Percentiles rank a stretch among this genome's conserved stretches.
These are phyloP conservation scores for Pseudorhiza aurosa DNA, from an alignment of 30 jellyfish, hydroid and myxozoan species.

Conservation along the genomic window DNA sequence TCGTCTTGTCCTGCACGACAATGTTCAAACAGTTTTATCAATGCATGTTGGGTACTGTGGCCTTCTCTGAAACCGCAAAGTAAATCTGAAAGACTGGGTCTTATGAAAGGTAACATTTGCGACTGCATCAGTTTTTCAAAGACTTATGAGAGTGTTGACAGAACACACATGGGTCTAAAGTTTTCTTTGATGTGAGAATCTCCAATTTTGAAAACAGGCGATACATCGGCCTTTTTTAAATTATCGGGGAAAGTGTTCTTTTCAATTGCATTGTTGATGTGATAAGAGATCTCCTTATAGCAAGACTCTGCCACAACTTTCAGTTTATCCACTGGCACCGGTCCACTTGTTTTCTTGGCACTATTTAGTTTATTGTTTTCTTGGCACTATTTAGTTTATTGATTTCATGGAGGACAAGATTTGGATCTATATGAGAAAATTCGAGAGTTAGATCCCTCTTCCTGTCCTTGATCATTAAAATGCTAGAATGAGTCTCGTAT, in stretches of 20 bases:
- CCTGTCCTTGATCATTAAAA: slow-evolving; percentile 16
- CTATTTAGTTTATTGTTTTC: not conserved
- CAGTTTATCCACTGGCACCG: not conserved
- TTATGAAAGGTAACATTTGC: too few relatives aligned
- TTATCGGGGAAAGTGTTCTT: slow-evolving; percentile 23
- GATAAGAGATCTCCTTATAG: slow-evolving; percentile 14
- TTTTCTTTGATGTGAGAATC: slow-evolving; percentile 3
- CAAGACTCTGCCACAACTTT: not conserved
- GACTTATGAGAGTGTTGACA: too few relatives aligned
- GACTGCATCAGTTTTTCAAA: too few relatives aligned
- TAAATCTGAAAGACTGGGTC: too few relatives aligned
- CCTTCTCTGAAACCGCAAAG: too few relatives aligned
- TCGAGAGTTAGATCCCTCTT: not conserved
- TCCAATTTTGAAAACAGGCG: slow-evolving; percentile 15
- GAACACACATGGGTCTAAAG: too few relatives aligned
- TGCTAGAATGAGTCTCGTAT: slow-evolving; percentile 45
- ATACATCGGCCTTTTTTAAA: slow-evolving; percentile 14
- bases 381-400: not conserved
- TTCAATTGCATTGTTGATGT: slow-evolving; percentile 21
- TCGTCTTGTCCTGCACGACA: too few relatives aligned
- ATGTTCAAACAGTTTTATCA: too few relatives aligned
- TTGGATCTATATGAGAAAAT: not conserved
- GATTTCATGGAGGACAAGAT: not conserved
- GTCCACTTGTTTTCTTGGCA: slow-evolving; percentile 2
- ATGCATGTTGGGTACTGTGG: too few relatives aligned